Evolutionary conservation across 2,888 invertebrate genomes (phyloP).

Genomic region (Drosophila neutralis): DNA sequence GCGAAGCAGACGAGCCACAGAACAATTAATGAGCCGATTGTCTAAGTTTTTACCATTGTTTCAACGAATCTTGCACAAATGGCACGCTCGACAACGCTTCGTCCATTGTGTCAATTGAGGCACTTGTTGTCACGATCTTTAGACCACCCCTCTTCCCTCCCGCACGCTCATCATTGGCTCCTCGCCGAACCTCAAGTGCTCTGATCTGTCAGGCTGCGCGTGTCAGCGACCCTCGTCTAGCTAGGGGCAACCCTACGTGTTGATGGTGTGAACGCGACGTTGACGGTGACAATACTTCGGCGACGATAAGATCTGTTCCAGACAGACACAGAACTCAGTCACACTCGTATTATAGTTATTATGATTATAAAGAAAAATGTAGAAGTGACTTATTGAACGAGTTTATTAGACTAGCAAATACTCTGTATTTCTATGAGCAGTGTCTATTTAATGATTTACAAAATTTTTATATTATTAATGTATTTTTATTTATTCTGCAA

Average conservation of each 20-base stretch:
- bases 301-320: slow-evolving; percentile 55
- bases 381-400: not conserved
- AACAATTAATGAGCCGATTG: slow-evolving; percentile 39
- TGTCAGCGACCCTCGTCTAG: slow-evolving; percentile 66
- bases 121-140: slow-evolving; percentile 63
- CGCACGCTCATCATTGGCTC: not conserved
- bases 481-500: not conserved
- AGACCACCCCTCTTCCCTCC: not conserved
- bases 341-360: slow-evolving; percentile 10
- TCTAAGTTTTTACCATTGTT: slow-evolving; percentile 27
- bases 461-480: not conserved
- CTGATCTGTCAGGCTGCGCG: slow-evolving; percentile 40
- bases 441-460: not conserved
- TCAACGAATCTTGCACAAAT: slow-evolving; percentile 1
- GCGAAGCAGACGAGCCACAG: slow-evolving; percentile 26
- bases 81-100: slow-evolving; percentile 15
- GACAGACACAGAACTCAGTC: not conserved
- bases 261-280: slow-evolving; percentile 59
- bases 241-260: slow-evolving; percentile 39
- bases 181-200: not conserved
- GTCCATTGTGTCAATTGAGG: slow-evolving; percentile 51
- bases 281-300: slow-evolving; percentile 37
- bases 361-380: slow-evolving; percentile 10
- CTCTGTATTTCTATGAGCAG: not conserved
- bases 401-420: not conserved